Percentiles rank a stretch among this genome's conserved stretches.
Conservation (phyloP, 1,140 invertebrate species). For the Trichonephila inaurata region DNA sequence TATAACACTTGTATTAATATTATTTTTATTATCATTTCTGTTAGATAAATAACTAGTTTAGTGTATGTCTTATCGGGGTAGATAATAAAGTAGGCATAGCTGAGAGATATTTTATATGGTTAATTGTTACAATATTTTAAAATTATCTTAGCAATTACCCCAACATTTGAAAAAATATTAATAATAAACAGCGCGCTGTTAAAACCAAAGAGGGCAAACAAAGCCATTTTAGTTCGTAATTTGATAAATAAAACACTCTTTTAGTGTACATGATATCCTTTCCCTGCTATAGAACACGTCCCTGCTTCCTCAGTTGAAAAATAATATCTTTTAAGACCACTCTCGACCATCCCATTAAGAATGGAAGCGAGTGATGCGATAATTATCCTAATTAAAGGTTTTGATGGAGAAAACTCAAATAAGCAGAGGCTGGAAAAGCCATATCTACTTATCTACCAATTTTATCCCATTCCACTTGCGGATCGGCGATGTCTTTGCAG, state of each 20-base stretch:
- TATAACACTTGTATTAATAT: too few species aligned
- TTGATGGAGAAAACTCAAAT: slow-evolving; percentile 43
- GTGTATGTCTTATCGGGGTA: too few species aligned
- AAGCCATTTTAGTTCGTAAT: neutral
- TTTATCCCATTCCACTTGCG: slow-evolving; percentile 8
- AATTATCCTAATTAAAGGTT: slow-evolving; percentile 68
- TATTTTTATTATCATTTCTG: too few species aligned
- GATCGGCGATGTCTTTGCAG: neutral
- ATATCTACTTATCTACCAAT: slow-evolving; percentile 35
- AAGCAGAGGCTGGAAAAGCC: slow-evolving; percentile 2
- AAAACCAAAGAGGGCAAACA: neutral
- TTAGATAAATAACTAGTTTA: too few species aligned
- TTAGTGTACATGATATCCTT: neutral
- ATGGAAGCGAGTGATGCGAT: slow-evolving; percentile 35
- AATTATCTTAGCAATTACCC: too few species aligned
- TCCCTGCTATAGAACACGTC: neutral
- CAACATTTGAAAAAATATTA: too few species aligned
- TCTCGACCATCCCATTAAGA: slow-evolving; percentile 14
- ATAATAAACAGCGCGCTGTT: too few species aligned
- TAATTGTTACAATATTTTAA: too few species aligned
- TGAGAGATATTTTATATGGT: too few species aligned
- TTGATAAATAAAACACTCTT: neutral
- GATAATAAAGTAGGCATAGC: too few species aligned
- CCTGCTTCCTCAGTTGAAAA: slow-evolving; percentile 3
- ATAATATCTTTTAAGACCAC: slow-evolving; percentile 25